These are phyloP conservation scores for Sphinx pinastri DNA, from an alignment of 2,888 invertebrate species.

Conservation along the genomic window DNA sequence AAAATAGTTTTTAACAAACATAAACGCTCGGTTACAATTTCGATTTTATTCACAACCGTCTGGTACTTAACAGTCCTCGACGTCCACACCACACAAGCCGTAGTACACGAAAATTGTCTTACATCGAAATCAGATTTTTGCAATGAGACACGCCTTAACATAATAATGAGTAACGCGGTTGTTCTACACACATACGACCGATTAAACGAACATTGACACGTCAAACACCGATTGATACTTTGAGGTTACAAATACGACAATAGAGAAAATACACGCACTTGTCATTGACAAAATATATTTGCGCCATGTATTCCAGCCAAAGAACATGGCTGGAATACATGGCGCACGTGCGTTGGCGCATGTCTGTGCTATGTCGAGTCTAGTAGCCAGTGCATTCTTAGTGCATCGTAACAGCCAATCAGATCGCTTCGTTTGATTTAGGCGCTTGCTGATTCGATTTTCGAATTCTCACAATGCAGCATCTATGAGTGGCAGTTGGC, in stretches of 20 bases:
- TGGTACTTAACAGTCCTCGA: constrained; percentile 28
- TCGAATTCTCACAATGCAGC: not conserved
- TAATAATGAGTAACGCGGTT: constrained; percentile 8
- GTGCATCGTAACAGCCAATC: not conserved
- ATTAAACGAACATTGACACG: not conserved
- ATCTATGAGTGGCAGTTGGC: not conserved
- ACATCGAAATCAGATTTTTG: constrained; percentile 8
- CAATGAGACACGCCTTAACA: not conserved
- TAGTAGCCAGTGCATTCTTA: not conserved
- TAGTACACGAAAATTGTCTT: not conserved
- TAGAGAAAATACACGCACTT: not conserved
- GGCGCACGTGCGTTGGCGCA: not conserved
- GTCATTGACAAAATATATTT: not conserved
- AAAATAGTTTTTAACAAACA: constrained; percentile 11
- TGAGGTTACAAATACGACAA: not conserved
- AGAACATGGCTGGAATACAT: not conserved
- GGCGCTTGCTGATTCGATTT: not conserved
- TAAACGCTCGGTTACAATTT: constrained; percentile 19
- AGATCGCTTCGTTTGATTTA: not conserved
- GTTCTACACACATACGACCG: not conserved
- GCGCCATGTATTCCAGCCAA: too few species aligned
- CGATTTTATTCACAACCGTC: constrained; percentile 11
- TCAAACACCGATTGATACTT: not conserved
- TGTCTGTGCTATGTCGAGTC: not conserved
- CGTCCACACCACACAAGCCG: not conserved